Conservation (phyloP, 2,113 vertebrate species). For the Dermatemys mawii region DNA sequence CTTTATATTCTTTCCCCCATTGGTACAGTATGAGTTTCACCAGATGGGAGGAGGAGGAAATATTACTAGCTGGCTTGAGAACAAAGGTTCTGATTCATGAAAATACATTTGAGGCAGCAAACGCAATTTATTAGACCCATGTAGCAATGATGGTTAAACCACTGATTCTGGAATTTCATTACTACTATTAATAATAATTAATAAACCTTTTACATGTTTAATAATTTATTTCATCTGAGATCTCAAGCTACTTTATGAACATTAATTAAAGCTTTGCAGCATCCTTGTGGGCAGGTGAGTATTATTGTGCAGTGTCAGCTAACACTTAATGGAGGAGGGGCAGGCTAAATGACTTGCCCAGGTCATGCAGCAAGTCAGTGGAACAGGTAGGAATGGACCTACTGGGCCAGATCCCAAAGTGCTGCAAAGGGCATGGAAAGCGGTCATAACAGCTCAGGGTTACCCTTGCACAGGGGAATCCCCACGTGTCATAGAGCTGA, state of each 20-base stretch:
- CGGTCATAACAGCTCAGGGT: neutral
- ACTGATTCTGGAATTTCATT: slow-evolving; percentile 28
- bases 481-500: neutral
- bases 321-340: neutral
- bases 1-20: neutral
- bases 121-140: slow-evolving; percentile 44
- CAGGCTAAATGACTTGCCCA: neutral
- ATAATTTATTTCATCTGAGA: neutral
- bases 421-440: neutral
- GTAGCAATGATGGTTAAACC: slow-evolving; percentile 33
- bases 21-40: slow-evolving; percentile 11
- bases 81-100: slow-evolving; percentile 33
- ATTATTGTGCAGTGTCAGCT: slow-evolving; percentile 5
- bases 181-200: neutral
- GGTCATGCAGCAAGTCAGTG: neutral
- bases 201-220: neutral
- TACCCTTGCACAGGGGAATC: neutral
- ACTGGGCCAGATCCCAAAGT: neutral
- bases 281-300: neutral
- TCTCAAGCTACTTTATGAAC: neutral
- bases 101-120: slow-evolving; percentile 47
- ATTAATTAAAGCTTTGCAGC: slow-evolving; percentile 37
- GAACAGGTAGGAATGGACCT: neutral
- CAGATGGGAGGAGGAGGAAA: neutral
- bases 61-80: neutral